A percentile compares a stretch with the other conserved stretches of the same genome.
These are phyloP conservation scores for Drosophila sordidapex DNA, from an alignment of 2,888 invertebrate genomes.

Conservation along the genomic window DNA sequence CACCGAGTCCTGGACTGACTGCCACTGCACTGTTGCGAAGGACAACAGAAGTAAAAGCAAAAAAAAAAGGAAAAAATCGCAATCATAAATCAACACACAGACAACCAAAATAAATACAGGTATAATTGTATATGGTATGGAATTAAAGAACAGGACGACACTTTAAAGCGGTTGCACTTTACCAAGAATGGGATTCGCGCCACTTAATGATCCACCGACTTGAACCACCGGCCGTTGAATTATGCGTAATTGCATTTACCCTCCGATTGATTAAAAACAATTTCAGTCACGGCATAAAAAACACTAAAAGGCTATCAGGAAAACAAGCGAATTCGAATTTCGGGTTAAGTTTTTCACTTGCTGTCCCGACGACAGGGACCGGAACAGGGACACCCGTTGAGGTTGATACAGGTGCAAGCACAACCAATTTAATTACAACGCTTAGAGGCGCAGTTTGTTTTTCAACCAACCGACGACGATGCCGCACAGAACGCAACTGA, in stretches of 20 bases:
- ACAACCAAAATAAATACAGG: slow-evolving; percentile 16
- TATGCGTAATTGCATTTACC: slow-evolving; percentile 30
- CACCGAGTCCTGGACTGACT: slow-evolving; percentile 23
- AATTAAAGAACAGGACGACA: slow-evolving; percentile 44
- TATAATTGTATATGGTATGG: slow-evolving; percentile 35
- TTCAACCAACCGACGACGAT: slow-evolving; percentile 32
- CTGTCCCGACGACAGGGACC: slow-evolving; percentile 9
- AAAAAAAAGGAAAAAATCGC: slow-evolving; percentile 10
- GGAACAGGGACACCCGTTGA: neutral
- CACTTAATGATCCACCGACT: slow-evolving; percentile 18
- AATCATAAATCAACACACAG: slow-evolving; percentile 22
- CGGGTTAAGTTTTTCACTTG: slow-evolving; percentile 16
- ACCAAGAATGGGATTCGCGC: slow-evolving; percentile 7
- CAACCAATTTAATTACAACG: slow-evolving; percentile 13
- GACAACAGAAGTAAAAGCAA: slow-evolving; percentile 45
- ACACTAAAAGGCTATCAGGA: neutral
- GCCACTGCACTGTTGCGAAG: slow-evolving; percentile 15
- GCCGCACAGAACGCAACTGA: slow-evolving; percentile 62
- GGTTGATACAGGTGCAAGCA: slow-evolving; percentile 8
- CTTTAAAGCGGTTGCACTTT: slow-evolving; percentile 32
- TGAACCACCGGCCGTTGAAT: neutral
- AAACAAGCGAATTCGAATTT: slow-evolving; percentile 22
- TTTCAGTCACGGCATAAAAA: slow-evolving; percentile 6
- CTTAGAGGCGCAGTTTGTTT: slow-evolving; percentile 1
- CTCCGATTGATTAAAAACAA: slow-evolving; percentile 37